A percentile compares a stretch with the other conserved stretches of the same genome.
phyloP scores from a whole-genome alignment of 1,140 invertebrate species.

The Rhagoletis zephyria region DNA sequence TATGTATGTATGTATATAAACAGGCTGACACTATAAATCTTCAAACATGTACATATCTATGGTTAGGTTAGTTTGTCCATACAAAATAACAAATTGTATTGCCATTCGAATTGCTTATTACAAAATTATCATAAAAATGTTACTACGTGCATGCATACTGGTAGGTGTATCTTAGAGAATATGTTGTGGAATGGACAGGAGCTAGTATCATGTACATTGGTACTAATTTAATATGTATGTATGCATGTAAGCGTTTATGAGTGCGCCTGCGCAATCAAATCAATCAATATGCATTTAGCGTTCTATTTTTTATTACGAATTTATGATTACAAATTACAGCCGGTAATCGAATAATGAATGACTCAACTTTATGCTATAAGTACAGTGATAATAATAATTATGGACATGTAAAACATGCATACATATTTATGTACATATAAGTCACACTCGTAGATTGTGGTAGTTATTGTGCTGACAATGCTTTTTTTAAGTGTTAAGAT shows the following conservation, averaged over 20 bases:
- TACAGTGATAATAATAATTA: background rate
- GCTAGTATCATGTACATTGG: background rate
- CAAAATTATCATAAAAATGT: constrained; percentile 24
- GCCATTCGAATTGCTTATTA: constrained; percentile 21
- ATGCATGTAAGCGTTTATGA: background rate
- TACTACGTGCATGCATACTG: background rate
- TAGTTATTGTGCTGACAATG: too few species aligned
- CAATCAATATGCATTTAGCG: constrained; percentile 42
- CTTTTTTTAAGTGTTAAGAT: background rate
- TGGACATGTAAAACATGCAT: background rate
- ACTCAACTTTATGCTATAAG: background rate
- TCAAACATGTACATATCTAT: background rate
- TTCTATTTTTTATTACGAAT: constrained; percentile 47
- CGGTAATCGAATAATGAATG: background rate
- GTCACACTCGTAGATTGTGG: too few species aligned
- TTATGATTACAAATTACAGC: constrained; percentile 52
- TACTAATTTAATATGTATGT: background rate
- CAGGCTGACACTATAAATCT: too few species aligned
- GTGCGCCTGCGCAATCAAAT: background rate
- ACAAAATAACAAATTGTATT: background rate
- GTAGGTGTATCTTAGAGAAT: background rate
- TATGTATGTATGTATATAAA: too few species aligned
- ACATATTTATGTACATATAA: background rate
- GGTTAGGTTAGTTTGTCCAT: background rate
- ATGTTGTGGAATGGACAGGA: background rate